Percentiles rank a stretch among this genome's conserved stretches.
These are phyloP conservation scores for Sarcophaga variegata DNA, from an alignment of 2,888 invertebrate genomes.

Conservation along the genomic window DNA sequence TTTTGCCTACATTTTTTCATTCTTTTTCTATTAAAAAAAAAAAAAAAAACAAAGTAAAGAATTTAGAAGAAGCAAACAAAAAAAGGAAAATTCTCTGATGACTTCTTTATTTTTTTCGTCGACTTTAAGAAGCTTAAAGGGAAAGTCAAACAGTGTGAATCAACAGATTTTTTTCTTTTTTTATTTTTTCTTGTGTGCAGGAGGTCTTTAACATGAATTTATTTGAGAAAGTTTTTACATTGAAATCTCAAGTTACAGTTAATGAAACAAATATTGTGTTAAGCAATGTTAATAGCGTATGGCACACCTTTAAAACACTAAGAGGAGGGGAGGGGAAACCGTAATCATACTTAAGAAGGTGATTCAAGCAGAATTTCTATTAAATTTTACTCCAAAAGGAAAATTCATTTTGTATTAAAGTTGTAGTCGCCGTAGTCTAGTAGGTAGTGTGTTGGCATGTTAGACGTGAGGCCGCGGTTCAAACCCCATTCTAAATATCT, in stretches of 20 bases:
- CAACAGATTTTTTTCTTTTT: slow-evolving; percentile 9
- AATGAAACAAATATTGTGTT: slow-evolving; percentile 20
- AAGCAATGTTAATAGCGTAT: background rate
- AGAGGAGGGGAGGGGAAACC: no score
- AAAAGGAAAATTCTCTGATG: background rate
- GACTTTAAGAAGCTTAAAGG: slow-evolving; percentile 42
- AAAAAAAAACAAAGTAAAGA: background rate
- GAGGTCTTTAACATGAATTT: background rate
- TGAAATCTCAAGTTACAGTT: slow-evolving; percentile 12
- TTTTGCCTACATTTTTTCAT: background rate
- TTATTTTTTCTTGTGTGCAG: background rate
- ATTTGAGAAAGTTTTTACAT: background rate
- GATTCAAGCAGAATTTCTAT: no score
- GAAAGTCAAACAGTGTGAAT: slow-evolving; percentile 34
- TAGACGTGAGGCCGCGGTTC: no score
- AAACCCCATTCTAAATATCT: no score
- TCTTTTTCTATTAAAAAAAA: background rate
- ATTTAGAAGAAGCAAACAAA: background rate
- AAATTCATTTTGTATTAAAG: no score
- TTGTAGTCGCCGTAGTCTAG: no score
- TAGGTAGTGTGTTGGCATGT: no score
- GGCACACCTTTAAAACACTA: background rate
- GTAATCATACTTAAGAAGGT: no score
- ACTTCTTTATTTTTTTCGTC: background rate
- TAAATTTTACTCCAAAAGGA: no score